A percentile compares a stretch with the other conserved stretches of the same genome.
These are phyloP conservation scores for Nineta flava DNA, from an alignment of 2,888 invertebrate genomes.

Conservation along the genomic window DNA sequence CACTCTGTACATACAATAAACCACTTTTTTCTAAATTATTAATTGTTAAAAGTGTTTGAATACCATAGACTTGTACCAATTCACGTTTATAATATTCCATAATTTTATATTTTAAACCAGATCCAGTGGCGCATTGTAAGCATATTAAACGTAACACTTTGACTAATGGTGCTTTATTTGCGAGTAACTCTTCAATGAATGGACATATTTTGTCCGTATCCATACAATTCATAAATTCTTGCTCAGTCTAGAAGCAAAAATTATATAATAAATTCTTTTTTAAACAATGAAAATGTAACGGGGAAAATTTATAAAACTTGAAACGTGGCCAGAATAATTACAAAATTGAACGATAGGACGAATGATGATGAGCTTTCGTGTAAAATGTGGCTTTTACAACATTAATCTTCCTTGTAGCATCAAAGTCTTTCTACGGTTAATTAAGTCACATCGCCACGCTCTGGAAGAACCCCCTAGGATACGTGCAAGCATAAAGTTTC, in stretches of 20 bases:
- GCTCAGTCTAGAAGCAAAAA: conserved; percentile 43
- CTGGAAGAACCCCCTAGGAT: too few relatives aligned
- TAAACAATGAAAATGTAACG: too few relatives aligned
- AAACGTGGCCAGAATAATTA: too few relatives aligned
- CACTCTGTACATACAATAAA: conserved; percentile 57
- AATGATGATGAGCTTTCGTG: too few relatives aligned
- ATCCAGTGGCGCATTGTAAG: conserved; percentile 82
- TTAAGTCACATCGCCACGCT: too few relatives aligned
- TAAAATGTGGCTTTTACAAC: too few relatives aligned
- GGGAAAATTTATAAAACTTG: too few relatives aligned
- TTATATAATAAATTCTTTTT: neutral
- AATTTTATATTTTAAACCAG: conserved; percentile 83
- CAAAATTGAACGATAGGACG: too few relatives aligned
- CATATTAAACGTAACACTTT: conserved; percentile 81
- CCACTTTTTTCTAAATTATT: conserved; percentile 80
- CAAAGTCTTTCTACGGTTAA: too few relatives aligned
- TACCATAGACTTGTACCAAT: conserved; percentile 60
- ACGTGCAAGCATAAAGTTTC: too few relatives aligned
- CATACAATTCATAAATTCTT: conserved; percentile 81
- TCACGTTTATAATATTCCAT: conserved; percentile 47
- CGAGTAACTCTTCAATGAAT: conserved; percentile 86
- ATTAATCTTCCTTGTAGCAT: too few relatives aligned
- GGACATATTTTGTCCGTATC: conserved; percentile 80
- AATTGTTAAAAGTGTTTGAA: conserved; percentile 63
- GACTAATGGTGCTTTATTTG: conserved; percentile 62